Evolutionary conservation across 2,888 invertebrate genomes (phyloP), one percentile per base, ranked within the genome.

Genomic region (Hesperia comma): DNA sequence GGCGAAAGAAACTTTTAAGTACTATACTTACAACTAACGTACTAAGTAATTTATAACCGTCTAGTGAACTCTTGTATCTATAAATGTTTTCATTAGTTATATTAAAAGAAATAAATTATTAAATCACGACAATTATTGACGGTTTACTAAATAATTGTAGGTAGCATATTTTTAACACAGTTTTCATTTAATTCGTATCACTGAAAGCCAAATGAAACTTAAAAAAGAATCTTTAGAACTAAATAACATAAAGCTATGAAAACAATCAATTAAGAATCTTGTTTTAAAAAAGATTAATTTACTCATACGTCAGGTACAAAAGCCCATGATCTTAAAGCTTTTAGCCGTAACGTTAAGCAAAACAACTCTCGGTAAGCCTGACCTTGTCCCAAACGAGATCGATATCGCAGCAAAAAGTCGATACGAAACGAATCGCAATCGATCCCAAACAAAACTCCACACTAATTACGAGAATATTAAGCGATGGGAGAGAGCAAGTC

Each of bases 401-500:
- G 68, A 75, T 77, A 76, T 71, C 74, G 72, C 77, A 75, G 75
- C 79, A 80, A 81, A 78, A 83, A 79, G 71, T 71, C 73, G 74
- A 72, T 71, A 79, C 79, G 77, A 74, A 80, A 76, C 83, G 80
- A 85, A 83, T 85, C 75, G 70, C 72, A 79, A 81, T 83, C 80
- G 75, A 75, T 78, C 66, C 74, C 77, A 78, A 80, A 84, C 82
- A 83, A 89, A 87, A 84, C 84, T 78, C 77, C 78, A 80, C 80
- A 85, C 88, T 89, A 90, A 89, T 90, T 88, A 89, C 81, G 76
- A 78, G 80, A 79, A 75, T 81, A 83, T 78, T 75, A 76, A 84
- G 81, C 84, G 83, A 81, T 77, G 83, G 82, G 86, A 83, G 84
- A 87, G 86, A 86, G 87, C 88, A 85, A 79, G 78, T 77, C 87